Evolutionary conservation across 1,140 invertebrate species (phyloP).

Genomic region (Palaemon carinicauda): DNA sequence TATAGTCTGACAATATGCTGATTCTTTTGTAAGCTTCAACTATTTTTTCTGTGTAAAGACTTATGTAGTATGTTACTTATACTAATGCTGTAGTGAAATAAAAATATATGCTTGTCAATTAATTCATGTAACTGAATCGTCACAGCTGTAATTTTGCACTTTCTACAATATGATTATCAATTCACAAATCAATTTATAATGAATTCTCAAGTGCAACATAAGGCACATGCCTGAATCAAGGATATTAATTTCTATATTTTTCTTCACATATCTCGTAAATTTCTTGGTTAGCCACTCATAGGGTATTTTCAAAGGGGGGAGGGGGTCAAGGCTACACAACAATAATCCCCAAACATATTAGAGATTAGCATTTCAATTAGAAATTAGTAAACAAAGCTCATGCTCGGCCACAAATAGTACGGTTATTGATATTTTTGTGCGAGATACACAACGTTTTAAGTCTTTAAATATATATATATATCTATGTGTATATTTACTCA

Average conservation of each 20-base stretch:
- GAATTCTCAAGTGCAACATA: slow-evolving; percentile 42
- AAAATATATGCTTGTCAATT: too few species aligned
- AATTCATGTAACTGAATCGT: background rate
- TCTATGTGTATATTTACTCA: too few species aligned
- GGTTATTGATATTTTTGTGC: background rate
- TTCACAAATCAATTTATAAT: background rate
- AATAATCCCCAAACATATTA: too few species aligned
- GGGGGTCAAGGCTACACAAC: too few species aligned
- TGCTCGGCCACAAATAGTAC: slow-evolving; percentile 28
- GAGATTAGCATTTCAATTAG: too few species aligned
- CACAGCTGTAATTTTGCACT: background rate
- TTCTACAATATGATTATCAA: background rate
- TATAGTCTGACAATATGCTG: background rate
- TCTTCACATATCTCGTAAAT: background rate
- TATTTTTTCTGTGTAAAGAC: too few species aligned
- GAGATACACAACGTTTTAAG: too few species aligned
- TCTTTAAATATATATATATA: too few species aligned
- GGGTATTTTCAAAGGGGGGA: too few species aligned
- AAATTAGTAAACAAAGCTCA: slow-evolving; percentile 21
- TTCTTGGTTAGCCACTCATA: background rate
- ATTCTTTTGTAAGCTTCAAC: background rate
- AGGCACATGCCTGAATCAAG: slow-evolving; percentile 41
- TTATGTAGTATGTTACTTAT: too few species aligned
- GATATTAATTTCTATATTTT: background rate
- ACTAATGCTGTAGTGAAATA: too few species aligned